Conservation (phyloP, 2,797 vertebrate species). For the Stomatorhinus walkeri region DNA sequence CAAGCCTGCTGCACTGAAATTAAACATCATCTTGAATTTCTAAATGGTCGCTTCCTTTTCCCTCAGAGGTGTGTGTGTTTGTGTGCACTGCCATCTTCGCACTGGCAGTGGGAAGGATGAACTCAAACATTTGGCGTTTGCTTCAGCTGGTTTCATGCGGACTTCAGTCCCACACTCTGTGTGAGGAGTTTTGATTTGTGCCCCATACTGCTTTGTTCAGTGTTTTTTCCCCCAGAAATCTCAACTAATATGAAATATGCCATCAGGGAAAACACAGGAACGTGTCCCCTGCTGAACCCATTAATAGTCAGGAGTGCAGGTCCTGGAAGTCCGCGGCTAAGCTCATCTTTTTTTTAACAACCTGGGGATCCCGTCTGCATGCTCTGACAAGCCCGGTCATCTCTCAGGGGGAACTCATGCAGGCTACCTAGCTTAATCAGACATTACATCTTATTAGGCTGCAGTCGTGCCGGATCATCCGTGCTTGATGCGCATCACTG, state of each 20-base stretch:
- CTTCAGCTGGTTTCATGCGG: constrained; percentile 46
- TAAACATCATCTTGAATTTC: neutral
- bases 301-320: neutral
- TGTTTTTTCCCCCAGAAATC: constrained; percentile 42
- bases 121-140: constrained; percentile 47
- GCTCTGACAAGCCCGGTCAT: constrained; percentile 32
- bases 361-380: neutral
- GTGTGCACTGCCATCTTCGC: constrained; percentile 18
- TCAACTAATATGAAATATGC: constrained; percentile 38
- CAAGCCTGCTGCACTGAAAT: constrained; percentile 22
- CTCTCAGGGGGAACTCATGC: constrained; percentile 39
- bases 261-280: neutral
- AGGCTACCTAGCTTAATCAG: constrained; percentile 50
- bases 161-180: constrained; percentile 54
- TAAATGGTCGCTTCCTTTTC: neutral
- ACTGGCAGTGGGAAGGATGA: constrained; percentile 39
- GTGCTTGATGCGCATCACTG: neutral
- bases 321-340: constrained; percentile 17
- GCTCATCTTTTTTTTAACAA: neutral
- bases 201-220: constrained; percentile 47
- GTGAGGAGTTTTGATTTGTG: constrained; percentile 58
- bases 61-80: neutral
- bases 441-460: constrained; percentile 50
- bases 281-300: neutral
- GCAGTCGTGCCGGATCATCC: neutral